Percentiles rank a stretch among this genome's conserved stretches.
Conservation (phyloP, 35 echinoderm and acorn worm genomes). For the Heliocidaris erythrogramma region DNA sequence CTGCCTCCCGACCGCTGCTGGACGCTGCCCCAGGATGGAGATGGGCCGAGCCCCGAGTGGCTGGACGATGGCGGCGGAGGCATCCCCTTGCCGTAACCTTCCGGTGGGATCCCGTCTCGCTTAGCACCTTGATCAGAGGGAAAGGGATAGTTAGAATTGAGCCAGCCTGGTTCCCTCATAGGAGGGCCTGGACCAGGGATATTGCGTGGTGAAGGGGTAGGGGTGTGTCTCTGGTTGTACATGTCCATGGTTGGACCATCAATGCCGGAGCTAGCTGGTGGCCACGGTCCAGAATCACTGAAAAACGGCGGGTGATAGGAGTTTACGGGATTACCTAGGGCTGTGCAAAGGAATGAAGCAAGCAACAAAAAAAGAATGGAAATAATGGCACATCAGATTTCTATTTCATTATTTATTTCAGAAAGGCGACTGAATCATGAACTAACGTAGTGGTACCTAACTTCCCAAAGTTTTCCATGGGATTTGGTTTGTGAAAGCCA, state of each 20-base stretch:
- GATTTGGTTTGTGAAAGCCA: not conserved
- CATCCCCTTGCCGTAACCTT: slow-evolving; percentile 52
- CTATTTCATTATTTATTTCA: not conserved
- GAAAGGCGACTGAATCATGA: not conserved
- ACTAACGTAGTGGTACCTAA: no score
- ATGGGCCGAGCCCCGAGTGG: slow-evolving; percentile 56
- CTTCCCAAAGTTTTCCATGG: not conserved
- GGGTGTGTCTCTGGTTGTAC: slow-evolving; percentile 36
- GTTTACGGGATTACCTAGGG: slow-evolving; percentile 38
- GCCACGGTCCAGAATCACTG: slow-evolving; percentile 28
- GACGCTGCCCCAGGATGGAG: slow-evolving; percentile 74
- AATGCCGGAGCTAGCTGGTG: not conserved
- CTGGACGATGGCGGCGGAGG: slow-evolving; percentile 34
- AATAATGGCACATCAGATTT: slow-evolving; percentile 40
- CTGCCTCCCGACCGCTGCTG: slow-evolving; percentile 40
- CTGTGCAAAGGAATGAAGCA: slow-evolving; percentile 33
- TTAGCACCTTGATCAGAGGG: slow-evolving; percentile 69
- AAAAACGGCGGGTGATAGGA: slow-evolving; percentile 19
- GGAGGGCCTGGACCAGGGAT: slow-evolving; percentile 15
- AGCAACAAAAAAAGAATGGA: slow-evolving; percentile 42
- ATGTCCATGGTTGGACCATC: slow-evolving; percentile 38
- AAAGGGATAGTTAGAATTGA: slow-evolving; percentile 62
- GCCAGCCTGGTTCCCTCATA: slow-evolving; percentile 35
- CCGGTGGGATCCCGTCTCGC: slow-evolving; percentile 54
- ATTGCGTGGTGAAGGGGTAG: slow-evolving; percentile 21